Percentiles rank a stretch among this genome's conserved stretches.
These are phyloP conservation scores for Platycheirus rosarum DNA, from an alignment of 2,888 invertebrate species.

Conservation along the genomic window DNA sequence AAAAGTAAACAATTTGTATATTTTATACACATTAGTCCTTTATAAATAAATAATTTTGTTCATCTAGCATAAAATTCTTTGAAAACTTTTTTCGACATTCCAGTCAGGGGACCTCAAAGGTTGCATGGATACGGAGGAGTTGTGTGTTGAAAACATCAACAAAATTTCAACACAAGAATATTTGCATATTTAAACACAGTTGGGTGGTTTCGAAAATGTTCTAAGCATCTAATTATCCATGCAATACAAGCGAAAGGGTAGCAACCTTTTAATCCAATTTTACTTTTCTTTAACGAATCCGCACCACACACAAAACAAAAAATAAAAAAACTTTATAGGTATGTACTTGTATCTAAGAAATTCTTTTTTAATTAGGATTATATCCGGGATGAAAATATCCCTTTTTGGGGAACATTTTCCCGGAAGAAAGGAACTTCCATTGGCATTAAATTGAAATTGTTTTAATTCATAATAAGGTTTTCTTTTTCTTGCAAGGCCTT, in stretches of 20 bases:
- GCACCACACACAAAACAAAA: no score
- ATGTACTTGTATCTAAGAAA: no score
- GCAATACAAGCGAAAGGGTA: conserved; percentile 30
- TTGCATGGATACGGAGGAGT: conserved; percentile 12
- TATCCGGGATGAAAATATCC: neutral
- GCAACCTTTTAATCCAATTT: conserved; percentile 5
- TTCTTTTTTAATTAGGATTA: neutral
- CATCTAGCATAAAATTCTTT: conserved; percentile 16
- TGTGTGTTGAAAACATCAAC: conserved; percentile 19
- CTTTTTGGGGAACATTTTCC: neutral
- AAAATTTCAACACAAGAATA: neutral
- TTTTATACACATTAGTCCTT: neutral
- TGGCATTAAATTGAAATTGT: neutral
- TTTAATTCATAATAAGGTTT: neutral
- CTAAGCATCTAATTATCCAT: conserved; percentile 48
- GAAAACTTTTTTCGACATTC: conserved; percentile 1
- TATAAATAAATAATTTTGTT: conserved; percentile 22
- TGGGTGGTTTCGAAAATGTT: conserved; percentile 34
- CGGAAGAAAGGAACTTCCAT: neutral
- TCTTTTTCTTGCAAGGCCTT: neutral
- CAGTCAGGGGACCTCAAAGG: conserved; percentile 17
- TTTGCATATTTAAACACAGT: conserved; percentile 36
- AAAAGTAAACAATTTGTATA: neutral
- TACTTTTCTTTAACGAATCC: neutral
- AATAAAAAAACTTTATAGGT: no score